phyloP scores from a whole-genome alignment of 1,140 invertebrate species.

The Steinernema khuongi region DNA sequence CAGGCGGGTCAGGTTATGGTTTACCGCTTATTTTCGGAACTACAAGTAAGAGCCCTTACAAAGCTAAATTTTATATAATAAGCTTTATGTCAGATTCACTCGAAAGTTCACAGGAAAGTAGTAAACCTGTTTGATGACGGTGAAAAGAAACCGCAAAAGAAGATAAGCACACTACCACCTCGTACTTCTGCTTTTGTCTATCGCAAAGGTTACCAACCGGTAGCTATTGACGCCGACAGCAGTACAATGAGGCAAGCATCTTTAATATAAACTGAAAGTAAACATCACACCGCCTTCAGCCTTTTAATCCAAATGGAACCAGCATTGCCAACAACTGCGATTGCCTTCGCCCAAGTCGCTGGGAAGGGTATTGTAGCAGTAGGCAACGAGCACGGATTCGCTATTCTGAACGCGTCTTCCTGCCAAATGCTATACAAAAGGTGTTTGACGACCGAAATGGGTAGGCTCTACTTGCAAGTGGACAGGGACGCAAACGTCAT shows the following conservation, averaged over 20 bases:
- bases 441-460: background rate
- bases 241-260: background rate
- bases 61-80: background rate
- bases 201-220: background rate
- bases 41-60: background rate
- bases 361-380: background rate
- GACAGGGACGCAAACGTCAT: background rate
- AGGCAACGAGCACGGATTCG: background rate
- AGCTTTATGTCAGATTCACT: background rate
- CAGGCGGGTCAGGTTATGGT: background rate
- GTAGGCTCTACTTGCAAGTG: background rate
- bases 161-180: background rate
- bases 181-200: background rate
- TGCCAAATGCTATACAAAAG: background rate
- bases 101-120: background rate
- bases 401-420: background rate
- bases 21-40: background rate
- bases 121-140: background rate
- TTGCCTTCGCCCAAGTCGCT: background rate
- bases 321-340: background rate
- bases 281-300: background rate
- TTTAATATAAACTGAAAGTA: background rate
- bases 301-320: background rate
- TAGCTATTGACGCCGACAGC: background rate
- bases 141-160: background rate